A percentile compares a stretch with the other conserved stretches of the same genome.
Conservation (phyloP, 1,140 invertebrate species). For the Dufourea novaeangliae region DNA sequence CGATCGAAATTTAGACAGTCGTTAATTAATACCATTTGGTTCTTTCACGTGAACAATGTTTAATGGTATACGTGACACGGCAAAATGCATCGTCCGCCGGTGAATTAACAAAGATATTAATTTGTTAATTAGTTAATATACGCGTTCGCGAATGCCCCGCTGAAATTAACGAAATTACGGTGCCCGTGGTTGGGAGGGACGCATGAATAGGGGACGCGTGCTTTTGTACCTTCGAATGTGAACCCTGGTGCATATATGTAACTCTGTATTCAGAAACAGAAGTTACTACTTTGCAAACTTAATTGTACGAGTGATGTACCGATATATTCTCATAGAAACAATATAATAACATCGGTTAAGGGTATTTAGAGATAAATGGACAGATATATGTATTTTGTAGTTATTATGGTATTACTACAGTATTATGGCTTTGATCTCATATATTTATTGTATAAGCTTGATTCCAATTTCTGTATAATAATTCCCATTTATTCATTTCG, state of each 20-base stretch:
- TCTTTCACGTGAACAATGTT: not conserved
- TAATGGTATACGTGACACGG: not conserved
- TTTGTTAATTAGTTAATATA: slow-evolving; percentile 7
- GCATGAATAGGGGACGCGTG: not conserved
- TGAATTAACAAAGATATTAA: slow-evolving; percentile 9
- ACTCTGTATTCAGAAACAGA: not conserved
- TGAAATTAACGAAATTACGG: not conserved
- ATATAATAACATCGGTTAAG: no score
- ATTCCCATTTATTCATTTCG: no score
- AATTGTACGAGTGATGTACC: not conserved
- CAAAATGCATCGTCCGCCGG: not conserved
- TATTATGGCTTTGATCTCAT: no score
- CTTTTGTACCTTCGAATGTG: not conserved
- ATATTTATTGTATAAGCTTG: no score
- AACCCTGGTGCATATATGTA: no score
- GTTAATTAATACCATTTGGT: slow-evolving; percentile 13
- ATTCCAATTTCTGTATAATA: no score
- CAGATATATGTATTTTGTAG: no score
- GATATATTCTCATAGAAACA: not conserved
- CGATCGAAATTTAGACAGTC: not conserved
- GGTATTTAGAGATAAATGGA: no score
- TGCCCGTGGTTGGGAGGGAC: no score
- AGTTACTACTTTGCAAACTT: not conserved
- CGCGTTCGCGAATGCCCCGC: not conserved
- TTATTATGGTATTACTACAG: no score